phyloP scores from a whole-genome alignment of 2,888 invertebrate genomes.

The Microplitis deprimator region DNA sequence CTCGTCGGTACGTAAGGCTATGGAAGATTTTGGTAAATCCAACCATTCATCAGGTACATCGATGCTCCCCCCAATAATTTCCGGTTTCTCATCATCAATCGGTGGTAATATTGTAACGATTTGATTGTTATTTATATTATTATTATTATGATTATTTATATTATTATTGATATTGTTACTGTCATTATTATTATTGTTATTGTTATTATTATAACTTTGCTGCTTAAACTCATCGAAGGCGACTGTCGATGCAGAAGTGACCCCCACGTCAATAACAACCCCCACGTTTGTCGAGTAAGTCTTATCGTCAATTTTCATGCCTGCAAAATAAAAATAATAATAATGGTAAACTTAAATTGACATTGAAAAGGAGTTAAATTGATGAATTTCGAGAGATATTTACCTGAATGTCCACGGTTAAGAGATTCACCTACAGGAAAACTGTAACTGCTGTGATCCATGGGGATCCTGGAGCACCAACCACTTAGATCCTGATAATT shows the following conservation, averaged over 20 bases:
- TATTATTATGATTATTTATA: neutral
- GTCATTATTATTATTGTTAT: slow-evolving; percentile 30
- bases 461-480: slow-evolving; percentile 70
- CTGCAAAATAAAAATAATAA: slow-evolving; percentile 50
- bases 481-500: slow-evolving; percentile 81
- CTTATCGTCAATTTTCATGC: slow-evolving; percentile 62
- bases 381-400: neutral
- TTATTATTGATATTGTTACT: slow-evolving; percentile 10
- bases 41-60: slow-evolving; percentile 49
- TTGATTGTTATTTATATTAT: neutral
- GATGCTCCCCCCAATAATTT: slow-evolving; percentile 37
- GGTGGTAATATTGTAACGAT: neutral
- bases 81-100: slow-evolving; percentile 19
- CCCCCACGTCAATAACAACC: slow-evolving; percentile 43
- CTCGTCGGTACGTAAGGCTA: slow-evolving; percentile 48
- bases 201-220: slow-evolving; percentile 11
- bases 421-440: slow-evolving; percentile 69
- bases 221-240: slow-evolving; percentile 4
- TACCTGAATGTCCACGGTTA: slow-evolving; percentile 63
- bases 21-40: slow-evolving; percentile 47
- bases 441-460: slow-evolving; percentile 64
- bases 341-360: neutral
- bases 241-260: slow-evolving; percentile 46
- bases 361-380: no score
- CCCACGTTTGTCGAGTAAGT: slow-evolving; percentile 60